phyloP scores from a whole-genome alignment of 2,797 vertebrate species.

The Hippopotamyrus pictus region DNA sequence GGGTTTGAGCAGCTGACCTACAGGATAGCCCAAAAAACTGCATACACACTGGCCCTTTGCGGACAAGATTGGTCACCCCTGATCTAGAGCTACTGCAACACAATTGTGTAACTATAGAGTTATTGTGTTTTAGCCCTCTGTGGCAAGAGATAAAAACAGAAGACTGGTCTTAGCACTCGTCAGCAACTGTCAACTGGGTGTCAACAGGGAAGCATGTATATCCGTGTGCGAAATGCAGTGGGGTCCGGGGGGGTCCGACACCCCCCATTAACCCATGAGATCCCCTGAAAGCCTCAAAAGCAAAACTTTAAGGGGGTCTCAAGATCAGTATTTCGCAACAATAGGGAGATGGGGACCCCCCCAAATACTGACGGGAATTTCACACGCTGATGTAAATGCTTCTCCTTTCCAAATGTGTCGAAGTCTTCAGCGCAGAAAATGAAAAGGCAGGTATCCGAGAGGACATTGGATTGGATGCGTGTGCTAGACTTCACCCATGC shows the following conservation, averaged over 20 bases:
- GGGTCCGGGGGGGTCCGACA: no score
- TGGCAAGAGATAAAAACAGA: conserved; percentile 4
- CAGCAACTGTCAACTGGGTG: neutral
- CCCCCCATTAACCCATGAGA: no score
- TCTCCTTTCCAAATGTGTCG: neutral
- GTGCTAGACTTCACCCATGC: neutral
- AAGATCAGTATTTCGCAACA: no score
- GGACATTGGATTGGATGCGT: neutral
- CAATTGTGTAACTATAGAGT: neutral
- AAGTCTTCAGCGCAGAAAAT: neutral
- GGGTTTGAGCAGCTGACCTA: neutral
- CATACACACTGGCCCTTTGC: neutral
- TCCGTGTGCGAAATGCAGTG: no score
- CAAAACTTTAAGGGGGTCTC: no score
- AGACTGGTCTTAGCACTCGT: neutral
- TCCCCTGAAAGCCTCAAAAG: no score
- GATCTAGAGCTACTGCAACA: neutral
- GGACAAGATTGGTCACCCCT: neutral
- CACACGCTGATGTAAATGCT: neutral
- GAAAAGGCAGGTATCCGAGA: neutral
- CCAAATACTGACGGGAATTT: neutral
- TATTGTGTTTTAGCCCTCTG: neutral
- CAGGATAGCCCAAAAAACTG: neutral
- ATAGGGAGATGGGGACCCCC: no score
- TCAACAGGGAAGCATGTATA: neutral